Evolutionary conservation across 2,888 invertebrate species (phyloP).

Genomic region (Tachina lurida): DNA sequence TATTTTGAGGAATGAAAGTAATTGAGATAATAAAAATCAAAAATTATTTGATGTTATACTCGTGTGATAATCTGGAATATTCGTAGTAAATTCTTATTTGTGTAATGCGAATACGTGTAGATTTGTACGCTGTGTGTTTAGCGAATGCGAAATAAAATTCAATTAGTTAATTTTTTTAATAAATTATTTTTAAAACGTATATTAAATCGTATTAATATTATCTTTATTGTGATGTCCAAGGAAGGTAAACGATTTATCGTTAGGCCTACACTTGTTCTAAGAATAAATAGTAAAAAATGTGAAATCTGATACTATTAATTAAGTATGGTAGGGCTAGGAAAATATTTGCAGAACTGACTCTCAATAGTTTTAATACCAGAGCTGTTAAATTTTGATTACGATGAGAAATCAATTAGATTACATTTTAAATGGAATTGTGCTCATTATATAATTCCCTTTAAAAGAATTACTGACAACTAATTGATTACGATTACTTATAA

Average conservation of each 20-base stretch:
- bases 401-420: no score
- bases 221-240: not conserved
- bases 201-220: not conserved
- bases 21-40: not conserved
- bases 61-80: not conserved
- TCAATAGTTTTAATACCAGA: no score
- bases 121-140: not conserved
- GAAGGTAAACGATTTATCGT: no score
- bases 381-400: no score
- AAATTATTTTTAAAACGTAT: not conserved
- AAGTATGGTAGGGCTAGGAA: no score
- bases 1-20: not conserved
- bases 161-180: conserved; percentile 17
- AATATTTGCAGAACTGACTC: no score
- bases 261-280: not conserved
- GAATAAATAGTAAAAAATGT: no score
- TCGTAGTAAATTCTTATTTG: conserved; percentile 20
- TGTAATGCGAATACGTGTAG: conserved; percentile 10
- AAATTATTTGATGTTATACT: not conserved
- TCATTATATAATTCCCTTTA: no score
- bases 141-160: not conserved
- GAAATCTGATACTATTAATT: no score
- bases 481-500: no score
- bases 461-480: no score
- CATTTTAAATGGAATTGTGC: no score